Base-by-base conservation (phyloP, 2,113 vertebrate genomes). In the Dipodomys stephensi region DNA sequence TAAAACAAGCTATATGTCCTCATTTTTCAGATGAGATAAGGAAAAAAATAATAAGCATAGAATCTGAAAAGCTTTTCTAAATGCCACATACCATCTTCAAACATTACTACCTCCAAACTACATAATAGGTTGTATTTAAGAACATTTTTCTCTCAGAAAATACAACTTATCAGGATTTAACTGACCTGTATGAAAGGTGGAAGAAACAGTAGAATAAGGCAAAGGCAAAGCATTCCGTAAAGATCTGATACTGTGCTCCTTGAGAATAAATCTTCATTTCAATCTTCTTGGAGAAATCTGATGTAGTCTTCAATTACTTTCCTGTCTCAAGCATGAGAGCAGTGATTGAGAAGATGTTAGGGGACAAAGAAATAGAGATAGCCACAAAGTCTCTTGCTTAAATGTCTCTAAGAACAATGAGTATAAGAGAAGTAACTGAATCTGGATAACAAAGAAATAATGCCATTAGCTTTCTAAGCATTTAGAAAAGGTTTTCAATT, bases 1-100 rank as follows among this genome's bases (percentile, higher is more conserved):
- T 96, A 32, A 96, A 96, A 95, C 35, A 89, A 96, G 96, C 87
- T 85, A n/a, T 18, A 86, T 71, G 30, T 79, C 74, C 74, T 96
- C 65, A 35, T 64, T 20, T 95, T 97, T 95, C 89, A 97, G 92
- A 83, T 67, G 53, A 20, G 64, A 90, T 77, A 76, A 95, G 93
- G 94, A 19, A 93, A 93, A 93, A 93, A 93, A 49, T 12, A 49
- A 87, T 81, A 87, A 88, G 12, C 60, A 20, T 53, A 84, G 67
- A 77, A 71, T 95, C 60, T 82, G 23, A 87, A 95, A 85, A 77
- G 82, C 90, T 78, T 88, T 95, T 85, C 44, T 72, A 91, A 87
- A 69, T 74, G 65, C 74, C 78, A 27, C 67, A 68, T 4, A 25
- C 39, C 62, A 30, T 87, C 90, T 82, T 92, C 93, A 91, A n/a